Percentiles rank a stretch among this genome's conserved stretches.
Conservation (phyloP, 2,113 vertebrate species). For the Malurus cyaneus region DNA sequence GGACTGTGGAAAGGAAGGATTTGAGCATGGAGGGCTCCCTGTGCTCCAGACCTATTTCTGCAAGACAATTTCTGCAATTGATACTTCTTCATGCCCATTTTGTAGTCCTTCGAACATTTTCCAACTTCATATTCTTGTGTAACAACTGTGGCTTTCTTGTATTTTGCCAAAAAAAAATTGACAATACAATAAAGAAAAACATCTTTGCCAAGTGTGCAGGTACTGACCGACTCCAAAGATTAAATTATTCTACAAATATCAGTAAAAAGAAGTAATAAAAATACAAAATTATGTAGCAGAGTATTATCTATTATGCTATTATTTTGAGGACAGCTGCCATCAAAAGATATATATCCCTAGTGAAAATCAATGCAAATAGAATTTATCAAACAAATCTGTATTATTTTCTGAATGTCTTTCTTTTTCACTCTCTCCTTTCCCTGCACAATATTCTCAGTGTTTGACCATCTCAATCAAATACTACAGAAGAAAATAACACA, state of each 20-base stretch:
- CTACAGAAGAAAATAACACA: not conserved
- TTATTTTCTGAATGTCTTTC: not conserved
- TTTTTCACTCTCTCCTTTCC: not conserved
- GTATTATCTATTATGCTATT: constrained; percentile 9
- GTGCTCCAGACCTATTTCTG: not conserved
- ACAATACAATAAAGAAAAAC: not conserved
- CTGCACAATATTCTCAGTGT: not conserved
- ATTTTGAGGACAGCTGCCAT: constrained; percentile 30
- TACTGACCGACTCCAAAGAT: not conserved
- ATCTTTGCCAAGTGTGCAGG: not conserved
- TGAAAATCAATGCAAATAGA: constrained; percentile 23
- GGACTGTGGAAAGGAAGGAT: not conserved
- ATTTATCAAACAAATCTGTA: not conserved
- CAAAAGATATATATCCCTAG: not conserved
- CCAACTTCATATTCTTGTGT: not conserved
- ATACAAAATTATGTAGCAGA: not conserved
- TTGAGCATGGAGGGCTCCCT: not conserved
- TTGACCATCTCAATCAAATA: constrained; percentile 56
- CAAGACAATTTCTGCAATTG: not conserved
- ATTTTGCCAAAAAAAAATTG: not conserved
- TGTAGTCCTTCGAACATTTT: not conserved
- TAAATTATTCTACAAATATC: not conserved
- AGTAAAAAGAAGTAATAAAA: constrained; percentile 11
- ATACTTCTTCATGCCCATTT: not conserved
- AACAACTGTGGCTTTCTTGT: not conserved